Percentiles rank a stretch among this genome's conserved stretches.
phyloP scores from a whole-genome alignment of 2,797 vertebrate genomes.

The Falco cherrug region DNA sequence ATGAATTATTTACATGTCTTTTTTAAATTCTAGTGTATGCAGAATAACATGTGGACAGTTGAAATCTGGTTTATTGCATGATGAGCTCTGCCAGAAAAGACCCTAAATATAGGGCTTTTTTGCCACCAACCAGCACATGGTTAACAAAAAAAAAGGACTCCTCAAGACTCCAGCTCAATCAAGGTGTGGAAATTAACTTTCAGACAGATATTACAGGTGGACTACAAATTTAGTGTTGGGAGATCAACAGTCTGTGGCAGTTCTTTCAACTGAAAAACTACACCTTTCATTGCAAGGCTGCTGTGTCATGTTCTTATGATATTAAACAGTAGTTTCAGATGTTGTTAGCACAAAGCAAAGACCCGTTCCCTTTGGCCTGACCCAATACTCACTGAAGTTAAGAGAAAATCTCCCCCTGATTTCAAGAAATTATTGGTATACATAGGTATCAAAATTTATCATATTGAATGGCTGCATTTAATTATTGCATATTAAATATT shows the following conservation, averaged over 20 bases:
- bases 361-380: neutral
- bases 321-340: rapidly evolving
- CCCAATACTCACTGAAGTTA: neutral
- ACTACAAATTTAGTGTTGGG: neutral
- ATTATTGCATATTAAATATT: neutral
- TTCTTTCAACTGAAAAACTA: neutral
- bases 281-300: neutral
- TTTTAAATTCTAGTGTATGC: neutral
- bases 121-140: neutral
- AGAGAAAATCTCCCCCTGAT: neutral
- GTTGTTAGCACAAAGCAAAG: neutral
- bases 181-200: neutral
- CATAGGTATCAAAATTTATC: neutral
- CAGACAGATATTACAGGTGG: neutral
- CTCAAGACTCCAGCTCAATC: neutral
- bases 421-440: neutral
- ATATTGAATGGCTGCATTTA: neutral
- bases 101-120: neutral
- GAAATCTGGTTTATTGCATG: neutral
- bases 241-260: neutral
- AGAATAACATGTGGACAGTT: neutral
- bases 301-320: neutral
- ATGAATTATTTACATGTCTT: neutral
- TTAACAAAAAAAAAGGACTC: neutral
- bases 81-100: neutral